Evolutionary conservation across 2,113 vertebrate genomes (phyloP).

Genomic region (Naja naja): DNA sequence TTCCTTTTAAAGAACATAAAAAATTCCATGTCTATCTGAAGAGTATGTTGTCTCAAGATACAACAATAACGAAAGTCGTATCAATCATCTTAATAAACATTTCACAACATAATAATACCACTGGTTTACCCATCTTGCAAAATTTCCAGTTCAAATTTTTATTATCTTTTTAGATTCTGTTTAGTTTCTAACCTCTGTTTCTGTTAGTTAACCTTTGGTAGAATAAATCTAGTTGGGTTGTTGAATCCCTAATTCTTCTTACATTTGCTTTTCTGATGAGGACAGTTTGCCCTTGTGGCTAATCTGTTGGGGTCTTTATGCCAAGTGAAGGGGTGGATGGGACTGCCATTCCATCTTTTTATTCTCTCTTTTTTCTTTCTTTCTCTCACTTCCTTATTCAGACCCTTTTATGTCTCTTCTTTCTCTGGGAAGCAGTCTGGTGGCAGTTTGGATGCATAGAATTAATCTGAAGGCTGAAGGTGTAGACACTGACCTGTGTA

Average conservation of each 20-base stretch:
- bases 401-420: neutral
- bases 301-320: neutral
- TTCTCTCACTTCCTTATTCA: neutral
- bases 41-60: no score
- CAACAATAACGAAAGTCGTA: no score
- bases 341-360: neutral
- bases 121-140: no score
- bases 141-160: no score
- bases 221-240: neutral
- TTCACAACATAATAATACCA: no score
- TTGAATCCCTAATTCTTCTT: neutral
- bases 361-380: neutral
- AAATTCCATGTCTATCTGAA: no score
- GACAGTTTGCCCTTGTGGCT: neutral
- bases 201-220: no score
- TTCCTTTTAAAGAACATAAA: no score
- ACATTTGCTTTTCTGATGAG: neutral
- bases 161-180: no score
- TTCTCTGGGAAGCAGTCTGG: neutral
- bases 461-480: neutral
- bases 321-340: neutral
- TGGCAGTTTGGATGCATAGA: neutral
- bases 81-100: no score
- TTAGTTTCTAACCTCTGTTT: no score
- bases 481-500: neutral